Percentiles rank a stretch among this genome's conserved stretches.
Evolutionary conservation across 2,113 vertebrate genomes (phyloP).

Genomic region (Pangasianodon gigas): DNA sequence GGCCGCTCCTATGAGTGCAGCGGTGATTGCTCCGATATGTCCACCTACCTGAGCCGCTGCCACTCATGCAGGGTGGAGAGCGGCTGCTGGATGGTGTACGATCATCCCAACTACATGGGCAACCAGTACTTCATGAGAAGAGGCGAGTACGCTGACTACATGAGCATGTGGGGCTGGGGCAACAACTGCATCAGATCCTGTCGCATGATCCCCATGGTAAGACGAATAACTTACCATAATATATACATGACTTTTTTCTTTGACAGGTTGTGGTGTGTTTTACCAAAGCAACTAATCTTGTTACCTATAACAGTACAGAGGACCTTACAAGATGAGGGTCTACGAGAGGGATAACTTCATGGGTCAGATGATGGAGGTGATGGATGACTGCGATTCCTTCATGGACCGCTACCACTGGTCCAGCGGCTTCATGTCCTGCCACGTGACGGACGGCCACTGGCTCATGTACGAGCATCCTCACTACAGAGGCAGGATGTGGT

Average conservation of each 20-base stretch:
- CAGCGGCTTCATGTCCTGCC: slow-evolving; percentile 53
- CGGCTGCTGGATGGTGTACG: slow-evolving; percentile 69
- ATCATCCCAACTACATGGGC: slow-evolving; percentile 65
- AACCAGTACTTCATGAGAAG: slow-evolving; percentile 71
- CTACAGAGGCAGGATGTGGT: slow-evolving; percentile 57
- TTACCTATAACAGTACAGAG: not conserved
- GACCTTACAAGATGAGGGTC: slow-evolving; percentile 57
- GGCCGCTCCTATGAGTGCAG: slow-evolving; percentile 20
- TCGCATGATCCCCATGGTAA: slow-evolving; percentile 37
- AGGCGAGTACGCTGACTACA: slow-evolving; percentile 65
- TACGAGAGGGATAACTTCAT: slow-evolving; percentile 68
- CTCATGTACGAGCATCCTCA: slow-evolving; percentile 61
- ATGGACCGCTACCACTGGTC: slow-evolving; percentile 39
- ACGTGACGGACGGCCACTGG: slow-evolving; percentile 66
- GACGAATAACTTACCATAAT: not conserved
- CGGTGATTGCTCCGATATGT: slow-evolving; percentile 62
- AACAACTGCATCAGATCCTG: slow-evolving; percentile 38
- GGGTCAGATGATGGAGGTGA: slow-evolving; percentile 37
- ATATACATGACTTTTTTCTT: not conserved
- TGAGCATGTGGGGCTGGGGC: slow-evolving; percentile 59
- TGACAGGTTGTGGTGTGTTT: not conserved
- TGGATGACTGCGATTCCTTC: slow-evolving; percentile 35
- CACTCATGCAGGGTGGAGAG: slow-evolving; percentile 53
- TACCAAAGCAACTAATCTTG: not conserved
- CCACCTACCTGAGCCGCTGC: slow-evolving; percentile 64